Evolutionary conservation across 2,888 invertebrate species (phyloP), one percentile per base, ranked within the genome.

Genomic region (Orchestes rusci): DNA sequence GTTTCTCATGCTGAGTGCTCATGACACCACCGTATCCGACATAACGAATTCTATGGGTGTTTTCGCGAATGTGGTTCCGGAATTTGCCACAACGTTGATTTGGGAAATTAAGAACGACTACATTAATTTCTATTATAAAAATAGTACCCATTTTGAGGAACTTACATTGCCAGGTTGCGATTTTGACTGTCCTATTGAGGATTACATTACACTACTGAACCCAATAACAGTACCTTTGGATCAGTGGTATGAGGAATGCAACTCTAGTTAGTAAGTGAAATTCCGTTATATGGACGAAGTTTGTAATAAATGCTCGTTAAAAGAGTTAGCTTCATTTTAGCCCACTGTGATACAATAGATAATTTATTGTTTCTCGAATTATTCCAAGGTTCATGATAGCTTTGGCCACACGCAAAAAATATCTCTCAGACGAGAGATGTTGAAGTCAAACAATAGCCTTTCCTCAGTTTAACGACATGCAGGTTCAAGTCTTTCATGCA

Each of bases 1-100:
- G 45, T 53, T 54, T 18, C 39, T 53, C 10, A 53, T 53, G 50
- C 31, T 55, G 56, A 84, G 84, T 55, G 85, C 73, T 0, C 90
- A 90, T 58, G 90, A 90, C 60, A 73, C 79, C 2, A 88, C 84
- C 0, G 64, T 90, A 8, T 80, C 79, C 0, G 80, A 74, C 56
- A 54, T 87, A 23, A 70, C 89, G 1, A 80, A 79, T 62, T 73
- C 80, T 0, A 64, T 90, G 5, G 75, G 75, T 16, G 49, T 87
- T 18, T 88, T 73, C 54, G 73, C 81, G 48, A 65, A 70, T 5
- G 76, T 76, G 43, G 76, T 75, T 53, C 84, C 84, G 1, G 73
- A 73, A 0, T 85, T 80, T 53, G 69, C 77, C 0, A 73, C 84
- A 0, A 73, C 79, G 10, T 62, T 88, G 16, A 63, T 87, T 32